phyloP scores from a whole-genome alignment of 2,888 invertebrate species.

The Caenorhabditis uteleia region DNA sequence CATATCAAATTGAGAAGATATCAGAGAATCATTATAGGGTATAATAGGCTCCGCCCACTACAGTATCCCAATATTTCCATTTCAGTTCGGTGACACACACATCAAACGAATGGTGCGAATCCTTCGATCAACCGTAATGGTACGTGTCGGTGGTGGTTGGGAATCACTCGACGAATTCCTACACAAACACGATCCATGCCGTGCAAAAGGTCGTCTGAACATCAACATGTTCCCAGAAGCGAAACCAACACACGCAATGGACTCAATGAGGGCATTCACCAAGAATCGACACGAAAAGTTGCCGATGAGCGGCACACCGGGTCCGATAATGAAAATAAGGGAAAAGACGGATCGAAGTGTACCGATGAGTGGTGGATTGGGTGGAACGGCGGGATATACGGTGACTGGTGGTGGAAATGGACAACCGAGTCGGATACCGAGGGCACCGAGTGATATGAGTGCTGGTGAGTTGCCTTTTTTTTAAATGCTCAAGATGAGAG shows the following conservation, averaged over 20 bases:
- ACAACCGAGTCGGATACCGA: constrained; percentile 21
- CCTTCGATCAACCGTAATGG: constrained; percentile 98
- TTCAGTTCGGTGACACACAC: constrained; percentile 97
- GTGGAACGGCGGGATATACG: constrained; percentile 36
- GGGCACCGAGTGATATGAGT: constrained; percentile 47
- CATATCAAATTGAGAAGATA: constrained; percentile 98
- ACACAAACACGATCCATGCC: constrained; percentile 98
- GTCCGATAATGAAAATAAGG: constrained; percentile 56
- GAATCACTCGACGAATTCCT: constrained; percentile 98
- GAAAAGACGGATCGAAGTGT: constrained; percentile 89
- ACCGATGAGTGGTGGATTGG: constrained; percentile 77
- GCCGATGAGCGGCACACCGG: constrained; percentile 31
- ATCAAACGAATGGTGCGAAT: constrained; percentile 96
- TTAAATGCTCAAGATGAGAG: too few relatives aligned
- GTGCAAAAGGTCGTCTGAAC: constrained; percentile 91
- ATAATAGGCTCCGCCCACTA: too few relatives aligned
- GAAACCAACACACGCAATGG: constrained; percentile 95
- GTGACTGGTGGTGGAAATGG: constrained; percentile 1
- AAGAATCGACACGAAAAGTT: constrained; percentile 76
- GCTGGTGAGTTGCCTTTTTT: too few relatives aligned
- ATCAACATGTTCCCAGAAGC: constrained; percentile 99
- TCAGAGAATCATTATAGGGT: constrained; percentile 99
- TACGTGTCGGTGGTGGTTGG: constrained; percentile 99
- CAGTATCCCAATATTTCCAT: too few relatives aligned
- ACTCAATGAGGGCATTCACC: constrained; percentile 98